Conservation (phyloP, 2,888 invertebrate genomes). For the Drosophila kambysellisi region DNA sequence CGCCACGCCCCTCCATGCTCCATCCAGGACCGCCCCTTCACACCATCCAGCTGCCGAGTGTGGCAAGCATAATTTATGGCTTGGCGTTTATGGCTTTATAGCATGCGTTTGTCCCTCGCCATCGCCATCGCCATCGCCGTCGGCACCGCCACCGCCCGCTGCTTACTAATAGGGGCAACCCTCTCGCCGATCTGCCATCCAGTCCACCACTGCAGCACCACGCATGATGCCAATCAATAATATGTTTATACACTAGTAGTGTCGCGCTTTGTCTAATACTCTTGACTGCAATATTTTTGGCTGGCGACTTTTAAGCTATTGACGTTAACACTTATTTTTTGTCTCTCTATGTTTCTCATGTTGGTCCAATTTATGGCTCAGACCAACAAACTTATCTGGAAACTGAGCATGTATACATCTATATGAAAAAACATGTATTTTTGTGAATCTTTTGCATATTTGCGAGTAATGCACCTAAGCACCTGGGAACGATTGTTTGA, state of each 20-base stretch:
- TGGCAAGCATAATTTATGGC: conserved; percentile 72
- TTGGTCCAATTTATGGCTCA: conserved; percentile 40
- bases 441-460: background rate
- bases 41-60: conserved; percentile 26
- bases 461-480: background rate
- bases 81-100: conserved; percentile 75
- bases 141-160: conserved; percentile 17
- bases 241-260: conserved; percentile 55
- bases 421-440: background rate
- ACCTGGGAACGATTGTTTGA: background rate
- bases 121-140: background rate
- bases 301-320: conserved; percentile 42
- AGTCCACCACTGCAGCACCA: conserved; percentile 2
- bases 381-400: background rate
- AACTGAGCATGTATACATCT: background rate
- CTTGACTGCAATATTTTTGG: conserved; percentile 44
- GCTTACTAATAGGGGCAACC: conserved; percentile 46
- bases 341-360: background rate
- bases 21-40: background rate
- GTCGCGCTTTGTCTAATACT: conserved; percentile 59
- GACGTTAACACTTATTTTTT: background rate
- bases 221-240: conserved; percentile 53
- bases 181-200: background rate
- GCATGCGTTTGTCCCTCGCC: conserved; percentile 67
- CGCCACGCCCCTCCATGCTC: no score